Conservation (phyloP, 2,888 invertebrate species). For the Dioctria rufipes region DNA sequence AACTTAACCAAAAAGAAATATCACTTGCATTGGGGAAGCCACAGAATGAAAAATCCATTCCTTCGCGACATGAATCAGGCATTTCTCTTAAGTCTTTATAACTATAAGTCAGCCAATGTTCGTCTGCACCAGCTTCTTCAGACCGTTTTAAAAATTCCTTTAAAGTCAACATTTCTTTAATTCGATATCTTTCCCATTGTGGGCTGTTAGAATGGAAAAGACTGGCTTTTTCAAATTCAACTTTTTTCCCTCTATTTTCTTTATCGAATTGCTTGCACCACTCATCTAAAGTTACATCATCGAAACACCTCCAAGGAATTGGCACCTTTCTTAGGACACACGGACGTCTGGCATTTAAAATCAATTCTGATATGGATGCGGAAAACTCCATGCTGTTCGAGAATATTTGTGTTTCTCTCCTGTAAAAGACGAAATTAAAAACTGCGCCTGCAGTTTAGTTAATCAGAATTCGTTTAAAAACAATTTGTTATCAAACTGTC, state of each 20-base stretch:
- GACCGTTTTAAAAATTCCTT: constrained; percentile 75
- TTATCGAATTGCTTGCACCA: constrained; percentile 65
- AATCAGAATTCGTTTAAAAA: too few relatives aligned
- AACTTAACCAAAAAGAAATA: constrained; percentile 91
- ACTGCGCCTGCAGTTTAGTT: too few relatives aligned
- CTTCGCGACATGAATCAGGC: constrained; percentile 67
- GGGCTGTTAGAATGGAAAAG: constrained; percentile 72
- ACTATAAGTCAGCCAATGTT: constrained; percentile 65
- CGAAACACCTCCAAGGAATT: constrained; percentile 66
- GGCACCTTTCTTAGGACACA: constrained; percentile 65
- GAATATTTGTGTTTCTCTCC: too few relatives aligned
- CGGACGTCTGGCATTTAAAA: constrained; percentile 67
- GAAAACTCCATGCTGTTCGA: too few relatives aligned
- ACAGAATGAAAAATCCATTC: constrained; percentile 78
- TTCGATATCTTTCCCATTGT: constrained; percentile 85
- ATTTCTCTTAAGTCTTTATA: constrained; percentile 65
- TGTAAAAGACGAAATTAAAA: too few relatives aligned
- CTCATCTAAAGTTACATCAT: constrained; percentile 62
- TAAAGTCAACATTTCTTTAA: constrained; percentile 75
- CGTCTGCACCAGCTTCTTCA: constrained; percentile 69
- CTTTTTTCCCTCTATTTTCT: neutral
- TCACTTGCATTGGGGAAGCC: constrained; percentile 81
- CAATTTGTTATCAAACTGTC: too few relatives aligned
- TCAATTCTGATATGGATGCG: constrained; percentile 61
- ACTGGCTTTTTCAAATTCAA: constrained; percentile 64